Base-by-base conservation (phyloP, 2,113 vertebrate genomes). In the Aphyosemion australe region DNA sequence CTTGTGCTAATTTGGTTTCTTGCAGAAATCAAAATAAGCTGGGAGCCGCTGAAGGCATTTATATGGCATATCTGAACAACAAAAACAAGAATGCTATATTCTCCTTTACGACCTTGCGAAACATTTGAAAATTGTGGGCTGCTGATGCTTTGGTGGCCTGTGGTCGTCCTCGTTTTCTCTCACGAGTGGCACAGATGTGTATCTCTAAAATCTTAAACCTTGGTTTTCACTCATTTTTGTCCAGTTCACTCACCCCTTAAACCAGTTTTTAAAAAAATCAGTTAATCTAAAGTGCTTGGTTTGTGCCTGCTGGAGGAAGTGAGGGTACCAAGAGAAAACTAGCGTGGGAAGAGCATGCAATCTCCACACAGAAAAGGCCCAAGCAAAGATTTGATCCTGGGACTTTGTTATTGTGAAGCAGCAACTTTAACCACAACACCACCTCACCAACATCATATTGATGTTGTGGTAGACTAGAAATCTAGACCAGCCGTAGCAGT, bases 1-100 rank as follows among this genome's bases (percentile, higher is more conserved):
- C 70, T 73, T 61, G 74, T 50, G 71, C 80, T 82, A 82, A 79
- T 88, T 85, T 86, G 43, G 84, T 78, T 87, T 79, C 74, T 76
- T 76, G 73, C 75, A 60, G 65, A 73, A 72, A 76, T 73, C 57
- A 56, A 90, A 89, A 90, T 87, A 89, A 83, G 84, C 83, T 41
- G 9, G 52, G 69, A 78, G 76, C 73, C 82, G 72, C 88, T 84
- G 79, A 63, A 83, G 79, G 84, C 72, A 69, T 84, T 84, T 89
- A 81, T 76, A 78, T 60, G 63, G 74, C 74, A 68, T 82, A 84
- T 82, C 80, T 86, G 65, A 78, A 76, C 58, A 52, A 72, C 26
- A 15, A 78, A 85, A 83, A 85, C 43, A 65, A 79, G 72, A 39
- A 12, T 19, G 37, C 32, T 61, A 60, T 67, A 74, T 67, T 58